Conservation (phyloP, 2,113 vertebrate species). For the Anolis sagrei region DNA sequence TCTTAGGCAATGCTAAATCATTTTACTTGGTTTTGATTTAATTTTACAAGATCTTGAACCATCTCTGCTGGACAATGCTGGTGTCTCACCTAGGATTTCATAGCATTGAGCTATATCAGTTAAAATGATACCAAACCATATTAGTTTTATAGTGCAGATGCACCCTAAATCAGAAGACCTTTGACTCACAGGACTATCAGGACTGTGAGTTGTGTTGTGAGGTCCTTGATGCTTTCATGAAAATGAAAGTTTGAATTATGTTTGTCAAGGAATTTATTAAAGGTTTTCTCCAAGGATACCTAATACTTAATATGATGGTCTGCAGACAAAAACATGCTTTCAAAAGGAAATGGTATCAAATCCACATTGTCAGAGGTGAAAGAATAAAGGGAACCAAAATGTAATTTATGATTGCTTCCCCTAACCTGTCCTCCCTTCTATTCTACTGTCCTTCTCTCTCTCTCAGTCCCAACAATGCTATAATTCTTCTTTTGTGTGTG, state of each 20-base stretch:
- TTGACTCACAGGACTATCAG: slow-evolving; percentile 6
- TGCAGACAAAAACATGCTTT: slow-evolving; percentile 37
- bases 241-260: slow-evolving; percentile 51
- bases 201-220: no score
- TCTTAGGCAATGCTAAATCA: not conserved
- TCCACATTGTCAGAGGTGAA: not conserved
- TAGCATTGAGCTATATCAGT: no score
- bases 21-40: not conserved
- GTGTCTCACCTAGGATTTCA: no score
- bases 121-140: no score
- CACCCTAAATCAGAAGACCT: not conserved
- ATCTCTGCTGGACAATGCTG: no score
- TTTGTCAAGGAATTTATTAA: slow-evolving; percentile 32
- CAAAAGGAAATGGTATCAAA: slow-evolving; percentile 46
- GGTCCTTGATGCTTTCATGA: slow-evolving; percentile 33
- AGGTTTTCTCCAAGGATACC: slow-evolving; percentile 32
- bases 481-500: not conserved
- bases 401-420: slow-evolving; percentile 20
- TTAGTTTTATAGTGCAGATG: no score
- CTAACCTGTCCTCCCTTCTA: not conserved
- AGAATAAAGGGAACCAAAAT: not conserved
- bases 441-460: not conserved
- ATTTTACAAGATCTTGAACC: no score
- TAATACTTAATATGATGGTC: not conserved
- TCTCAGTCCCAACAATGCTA: not conserved